Conservation (phyloP, 2,888 invertebrate species). For the Amiota minor region DNA sequence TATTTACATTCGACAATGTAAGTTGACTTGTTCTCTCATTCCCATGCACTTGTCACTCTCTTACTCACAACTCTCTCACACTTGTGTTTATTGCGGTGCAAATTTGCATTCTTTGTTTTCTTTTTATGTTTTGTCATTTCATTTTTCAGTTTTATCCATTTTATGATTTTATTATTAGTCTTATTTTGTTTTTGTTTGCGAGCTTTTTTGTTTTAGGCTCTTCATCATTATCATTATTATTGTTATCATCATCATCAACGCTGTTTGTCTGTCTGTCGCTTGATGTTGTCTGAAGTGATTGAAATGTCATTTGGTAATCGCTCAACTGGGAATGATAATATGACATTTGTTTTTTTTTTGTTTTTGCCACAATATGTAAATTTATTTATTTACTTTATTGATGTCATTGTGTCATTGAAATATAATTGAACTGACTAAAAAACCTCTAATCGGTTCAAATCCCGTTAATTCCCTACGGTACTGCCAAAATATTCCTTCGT, state of each 20-base stretch:
- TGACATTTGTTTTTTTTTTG: background rate
- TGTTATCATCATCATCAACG: background rate
- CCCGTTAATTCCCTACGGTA: too few species aligned
- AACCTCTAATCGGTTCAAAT: too few species aligned
- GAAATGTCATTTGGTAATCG: conserved; percentile 21
- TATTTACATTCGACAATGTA: too few species aligned
- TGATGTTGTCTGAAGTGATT: conserved; percentile 24
- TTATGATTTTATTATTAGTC: background rate
- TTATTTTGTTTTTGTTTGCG: conserved; percentile 7
- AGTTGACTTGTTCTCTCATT: background rate
- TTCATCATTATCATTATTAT: background rate
- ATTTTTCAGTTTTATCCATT: background rate
- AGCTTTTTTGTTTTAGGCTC: background rate
- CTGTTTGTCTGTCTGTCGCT: background rate
- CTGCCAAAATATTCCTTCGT: too few species aligned
- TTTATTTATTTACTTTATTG: background rate
- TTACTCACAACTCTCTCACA: background rate
- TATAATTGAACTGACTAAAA: too few species aligned
- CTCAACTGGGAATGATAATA: conserved; percentile 7
- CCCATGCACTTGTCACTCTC: background rate
- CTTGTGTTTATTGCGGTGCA: background rate
- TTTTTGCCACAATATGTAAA: background rate
- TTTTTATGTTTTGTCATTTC: background rate
- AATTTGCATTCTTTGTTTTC: background rate
- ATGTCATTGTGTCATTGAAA: background rate